Conservation (phyloP, 2,113 vertebrate species). For the Andinoacara biseriatus region DNA sequence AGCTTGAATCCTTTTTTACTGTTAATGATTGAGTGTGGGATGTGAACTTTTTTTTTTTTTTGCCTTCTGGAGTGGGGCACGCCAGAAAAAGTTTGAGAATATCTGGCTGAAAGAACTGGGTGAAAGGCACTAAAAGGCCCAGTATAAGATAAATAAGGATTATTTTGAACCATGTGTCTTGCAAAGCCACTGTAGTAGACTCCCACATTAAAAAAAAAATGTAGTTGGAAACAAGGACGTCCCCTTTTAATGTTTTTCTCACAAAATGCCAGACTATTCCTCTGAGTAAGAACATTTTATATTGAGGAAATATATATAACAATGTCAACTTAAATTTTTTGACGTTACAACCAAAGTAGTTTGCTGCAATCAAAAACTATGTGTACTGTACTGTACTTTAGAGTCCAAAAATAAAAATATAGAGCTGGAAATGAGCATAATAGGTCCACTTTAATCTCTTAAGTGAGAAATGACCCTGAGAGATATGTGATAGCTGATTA, state of each 20-base stretch:
- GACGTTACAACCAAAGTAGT: neutral
- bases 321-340: neutral
- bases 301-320: neutral
- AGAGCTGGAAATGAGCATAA: neutral
- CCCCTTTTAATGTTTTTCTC: neutral
- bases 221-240: neutral
- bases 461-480: neutral
- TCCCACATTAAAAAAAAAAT: neutral
- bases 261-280: neutral
- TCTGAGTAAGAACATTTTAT: neutral
- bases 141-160: neutral
- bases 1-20: slow-evolving; percentile 3
- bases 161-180: neutral
- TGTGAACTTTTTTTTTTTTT: neutral
- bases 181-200: neutral
- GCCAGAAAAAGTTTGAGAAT: neutral
- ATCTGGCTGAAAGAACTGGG: neutral
- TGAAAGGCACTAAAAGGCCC: neutral
- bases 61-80: neutral
- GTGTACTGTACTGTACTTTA: neutral
- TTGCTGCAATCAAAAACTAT: neutral
- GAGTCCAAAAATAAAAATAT: neutral
- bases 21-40: neutral
- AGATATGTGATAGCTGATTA: slow-evolving; percentile 3
- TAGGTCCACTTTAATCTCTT: neutral